Percentiles rank a stretch among this genome's conserved stretches.
Conservation (phyloP, 2,113 vertebrate species). For the Cairina moschata region DNA sequence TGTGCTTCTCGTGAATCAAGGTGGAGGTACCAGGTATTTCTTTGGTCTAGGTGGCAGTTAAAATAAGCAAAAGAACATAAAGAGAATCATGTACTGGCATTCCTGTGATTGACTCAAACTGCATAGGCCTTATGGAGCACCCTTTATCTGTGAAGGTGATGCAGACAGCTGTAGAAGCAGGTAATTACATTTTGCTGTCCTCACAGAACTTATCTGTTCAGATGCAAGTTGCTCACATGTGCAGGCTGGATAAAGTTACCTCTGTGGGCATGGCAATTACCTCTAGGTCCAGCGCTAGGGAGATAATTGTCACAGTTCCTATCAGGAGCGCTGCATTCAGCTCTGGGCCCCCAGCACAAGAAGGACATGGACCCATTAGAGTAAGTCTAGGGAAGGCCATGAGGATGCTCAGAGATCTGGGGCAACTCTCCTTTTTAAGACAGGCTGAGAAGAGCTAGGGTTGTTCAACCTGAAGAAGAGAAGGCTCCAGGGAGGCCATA, state of each 20-base stretch:
- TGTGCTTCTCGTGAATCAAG: not conserved
- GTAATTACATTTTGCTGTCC: not conserved
- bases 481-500: too few species aligned
- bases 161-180: not conserved
- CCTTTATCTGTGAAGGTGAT: not conserved
- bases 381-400: too few species aligned
- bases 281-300: not conserved
- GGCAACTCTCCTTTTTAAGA: too few species aligned
- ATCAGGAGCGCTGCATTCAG: too few species aligned
- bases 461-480: too few species aligned
- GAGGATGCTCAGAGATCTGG: too few species aligned
- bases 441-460: too few species aligned
- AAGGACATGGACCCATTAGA: too few species aligned
- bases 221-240: rapidly evolving
- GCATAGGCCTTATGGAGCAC: not conserved
- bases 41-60: not conserved
- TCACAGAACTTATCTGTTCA: not conserved
- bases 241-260: rapidly evolving
- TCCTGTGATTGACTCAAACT: not conserved
- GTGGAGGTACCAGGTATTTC: not conserved
- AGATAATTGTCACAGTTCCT: not conserved
- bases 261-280: not conserved
- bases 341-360: too few species aligned
- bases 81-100: not conserved
- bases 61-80: not conserved